Base-by-base conservation (phyloP, 1,140 invertebrate species). In the Physella acuta region DNA sequence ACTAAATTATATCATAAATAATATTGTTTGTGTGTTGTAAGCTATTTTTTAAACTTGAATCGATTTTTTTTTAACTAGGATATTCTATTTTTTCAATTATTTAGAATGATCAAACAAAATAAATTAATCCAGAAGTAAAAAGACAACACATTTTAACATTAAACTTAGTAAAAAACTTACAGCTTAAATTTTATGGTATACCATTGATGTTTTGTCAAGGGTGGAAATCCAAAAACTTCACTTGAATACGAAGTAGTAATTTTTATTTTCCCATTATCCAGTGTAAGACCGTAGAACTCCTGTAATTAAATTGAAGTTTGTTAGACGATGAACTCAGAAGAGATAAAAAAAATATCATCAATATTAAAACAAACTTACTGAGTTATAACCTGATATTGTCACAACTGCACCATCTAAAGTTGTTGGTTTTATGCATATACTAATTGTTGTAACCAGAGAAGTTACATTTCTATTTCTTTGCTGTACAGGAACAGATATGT, bases 351-450 rank as follows among this genome's bases (percentile, higher is more conserved):
- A 8, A 62, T 26, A 39, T 62, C 26, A 26, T 4, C 20, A 26
- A 26, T 44, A 51, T 2, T 33, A 60, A 31, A 34, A 60, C 33
- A 11, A 55, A 65, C 62, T 65, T 31, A 65, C 62, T 30, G 62
- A 65, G 3, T 53, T 33, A 53, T 65, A 52, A 30, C 62, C 62
- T 24, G 28, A 30, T 3, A 65, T 30, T 1, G 33, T 20, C 28
- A 65, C 17, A 11, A 65, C 14, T 3, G 49, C 33, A 8, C 62
- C 62, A 65, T 53, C 62, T 34, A 65, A 14, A 20, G 62, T 20
- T 17, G 16, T 33, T 3, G 62, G 62, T 28, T 65, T 65, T 14
- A 65, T 14, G 20, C 62, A 65, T 1, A 53, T 28, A 30, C 44
- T 53, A 16, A 65, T 31, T 8, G 62, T 49, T 33, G 62, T 52